Base-by-base conservation (phyloP, 1,140 invertebrate species). In the Meloidogyne exigua region DNA sequence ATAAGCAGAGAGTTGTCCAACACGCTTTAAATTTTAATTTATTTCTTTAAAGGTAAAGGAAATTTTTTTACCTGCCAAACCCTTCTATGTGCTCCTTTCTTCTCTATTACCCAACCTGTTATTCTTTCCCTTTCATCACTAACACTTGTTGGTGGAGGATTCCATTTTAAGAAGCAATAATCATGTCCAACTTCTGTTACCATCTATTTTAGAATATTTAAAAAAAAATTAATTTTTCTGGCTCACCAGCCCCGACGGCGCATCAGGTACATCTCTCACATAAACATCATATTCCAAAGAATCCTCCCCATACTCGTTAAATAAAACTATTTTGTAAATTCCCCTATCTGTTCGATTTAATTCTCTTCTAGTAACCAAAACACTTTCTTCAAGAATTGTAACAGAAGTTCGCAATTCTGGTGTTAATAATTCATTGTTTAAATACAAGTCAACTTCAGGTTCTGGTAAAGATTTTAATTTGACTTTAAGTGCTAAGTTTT, bases 161-260 rank as follows among this genome's bases (percentile, higher is more conserved):
- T 91, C 96, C 96, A 99, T 85, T 92, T 92, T 36, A 78, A 62
- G 63, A 78, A 66, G 7, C 32, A 95, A 89, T 97, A 99, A 88
- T 99, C 95, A 57, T 94, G 94, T 69, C 95, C 94, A 85, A 95
- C 97, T 87, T 99, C 96, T 75, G 92, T 91, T 80, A 98, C 94
- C 49, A 92, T 91, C 5, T 71, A 21, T 39, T 25, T 23, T 21
- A 26, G 12, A 39, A 18, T 23, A 21, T 39, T 36, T 36, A 28
- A 57, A 76, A 78, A 21, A 26, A 5, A 0, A 9, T 39, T 39
- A 39, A 39, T 39, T 39, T 39, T 10, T 39, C 10, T 23, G n/a
- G n/a, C 13, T 25, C 15, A 44, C 44, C 44, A 95, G 94, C 87
- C 94, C 94, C 32, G 93, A 91, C 42, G 95, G 95, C 77, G 92